Conservation (phyloP, 1,140 invertebrate species). For the Rhopalosiphum padi region DNA sequence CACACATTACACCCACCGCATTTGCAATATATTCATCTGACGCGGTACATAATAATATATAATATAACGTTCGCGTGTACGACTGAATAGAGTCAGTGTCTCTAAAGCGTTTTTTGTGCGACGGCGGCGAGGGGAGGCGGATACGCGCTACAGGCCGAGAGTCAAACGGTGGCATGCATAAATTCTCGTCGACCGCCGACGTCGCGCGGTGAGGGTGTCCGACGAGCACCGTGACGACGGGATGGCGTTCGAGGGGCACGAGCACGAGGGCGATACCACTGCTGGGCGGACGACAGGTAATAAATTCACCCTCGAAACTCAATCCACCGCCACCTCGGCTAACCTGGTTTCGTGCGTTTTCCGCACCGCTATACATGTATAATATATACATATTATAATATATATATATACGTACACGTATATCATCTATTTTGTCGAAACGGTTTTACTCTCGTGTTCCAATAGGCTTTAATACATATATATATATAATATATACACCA, state of each 20-base stretch:
- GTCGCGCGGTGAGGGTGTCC: not conserved
- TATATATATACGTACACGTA: not conserved
- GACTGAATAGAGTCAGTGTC: not conserved
- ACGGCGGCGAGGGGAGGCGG: too few relatives aligned
- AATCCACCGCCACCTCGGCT: not conserved
- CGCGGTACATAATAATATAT: not conserved
- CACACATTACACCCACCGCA: not conserved
- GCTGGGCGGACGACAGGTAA: slow-evolving; percentile 25
- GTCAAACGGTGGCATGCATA: not conserved
- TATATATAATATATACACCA: not conserved
- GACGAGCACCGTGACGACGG: not conserved
- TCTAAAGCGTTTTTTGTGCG: not conserved
- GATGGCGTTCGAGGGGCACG: not conserved
- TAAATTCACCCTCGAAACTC: slow-evolving; percentile 40
- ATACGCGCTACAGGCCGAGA: not conserved
- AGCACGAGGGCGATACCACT: not conserved
- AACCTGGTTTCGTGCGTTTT: slow-evolving; percentile 32
- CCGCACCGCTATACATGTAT: not conserved
- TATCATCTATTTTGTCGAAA: not conserved
- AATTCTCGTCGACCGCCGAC: not conserved
- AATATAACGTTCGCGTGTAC: not conserved
- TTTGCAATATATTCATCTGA: not conserved
- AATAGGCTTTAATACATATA: not conserved
- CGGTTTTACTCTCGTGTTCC: not conserved
- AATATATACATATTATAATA: not conserved